Evolutionary conservation across 2,888 invertebrate genomes (phyloP).

Genomic region (Hoplodrina blanda): DNA sequence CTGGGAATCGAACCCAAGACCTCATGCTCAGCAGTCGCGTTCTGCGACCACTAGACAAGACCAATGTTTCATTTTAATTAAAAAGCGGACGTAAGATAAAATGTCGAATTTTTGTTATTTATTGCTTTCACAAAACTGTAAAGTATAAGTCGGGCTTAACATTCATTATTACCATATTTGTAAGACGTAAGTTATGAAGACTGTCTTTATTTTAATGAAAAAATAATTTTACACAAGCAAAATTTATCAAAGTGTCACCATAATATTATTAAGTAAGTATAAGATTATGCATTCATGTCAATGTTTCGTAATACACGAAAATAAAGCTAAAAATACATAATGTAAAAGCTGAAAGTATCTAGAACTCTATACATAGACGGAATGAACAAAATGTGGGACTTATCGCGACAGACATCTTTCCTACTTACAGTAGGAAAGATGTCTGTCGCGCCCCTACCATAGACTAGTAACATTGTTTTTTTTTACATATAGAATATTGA

Average conservation of each 20-base stretch:
- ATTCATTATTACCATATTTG: conserved; percentile 22
- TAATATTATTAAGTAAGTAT: conserved; percentile 2
- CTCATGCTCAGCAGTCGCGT: too few relatives aligned
- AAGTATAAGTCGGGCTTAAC: neutral
- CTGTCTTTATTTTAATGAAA: conserved; percentile 1
- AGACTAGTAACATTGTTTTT: neutral
- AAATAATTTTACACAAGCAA: conserved; percentile 15
- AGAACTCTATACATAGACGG: conserved; percentile 22
- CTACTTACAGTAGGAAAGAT: too few relatives aligned
- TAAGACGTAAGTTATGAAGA: conserved; percentile 19
- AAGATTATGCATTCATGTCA: conserved; percentile 39
- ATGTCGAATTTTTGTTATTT: neutral
- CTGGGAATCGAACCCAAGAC: too few relatives aligned
- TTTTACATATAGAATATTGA: neutral
- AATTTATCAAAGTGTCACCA: conserved; percentile 28
- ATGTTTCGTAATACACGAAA: conserved; percentile 46
- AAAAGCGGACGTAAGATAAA: neutral
- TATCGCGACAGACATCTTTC: conserved; percentile 33
- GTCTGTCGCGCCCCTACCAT: conserved; percentile 22
- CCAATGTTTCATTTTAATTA: neutral
- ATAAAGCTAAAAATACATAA: conserved; percentile 52
- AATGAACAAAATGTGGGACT: conserved; percentile 30
- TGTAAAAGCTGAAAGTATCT: conserved; percentile 42
- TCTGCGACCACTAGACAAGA: too few relatives aligned
- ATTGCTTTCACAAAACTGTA: conserved; percentile 5